phyloP scores from a whole-genome alignment of 2,113 vertebrate genomes.

The Corythoichthys haematopterus region DNA sequence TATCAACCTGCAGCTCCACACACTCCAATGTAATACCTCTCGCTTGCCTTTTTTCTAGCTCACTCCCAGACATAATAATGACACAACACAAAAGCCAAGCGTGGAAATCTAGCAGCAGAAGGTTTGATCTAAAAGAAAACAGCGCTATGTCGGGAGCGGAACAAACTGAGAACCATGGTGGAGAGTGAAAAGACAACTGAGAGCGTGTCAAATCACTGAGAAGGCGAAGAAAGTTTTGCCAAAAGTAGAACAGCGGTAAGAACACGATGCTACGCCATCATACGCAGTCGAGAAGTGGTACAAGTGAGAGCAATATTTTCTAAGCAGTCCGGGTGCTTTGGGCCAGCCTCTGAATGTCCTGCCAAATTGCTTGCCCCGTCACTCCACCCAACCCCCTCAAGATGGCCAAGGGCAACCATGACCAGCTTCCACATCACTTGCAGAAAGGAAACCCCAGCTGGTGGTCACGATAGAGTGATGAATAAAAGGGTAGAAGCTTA shows the following conservation, averaged over 20 bases:
- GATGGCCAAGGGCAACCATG: constrained; percentile 13
- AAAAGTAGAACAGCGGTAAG: background rate
- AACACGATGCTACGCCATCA: background rate
- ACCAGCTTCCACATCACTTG: constrained; percentile 22
- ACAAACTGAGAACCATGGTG: constrained; percentile 5
- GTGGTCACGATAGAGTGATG: constrained; percentile 3
- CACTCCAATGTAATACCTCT: constrained; percentile 25
- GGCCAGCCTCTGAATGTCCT: constrained; percentile 9
- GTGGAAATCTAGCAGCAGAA: constrained; percentile 20
- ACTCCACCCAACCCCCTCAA: background rate
- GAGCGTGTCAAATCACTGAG: background rate
- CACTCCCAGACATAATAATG: constrained; percentile 41
- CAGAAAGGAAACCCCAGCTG: constrained; percentile 35
- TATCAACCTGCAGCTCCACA: constrained; percentile 36
- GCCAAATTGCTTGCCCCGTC: constrained; percentile 18
- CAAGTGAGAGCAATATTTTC: background rate
- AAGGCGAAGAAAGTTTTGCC: constrained; percentile 12
- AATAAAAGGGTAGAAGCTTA: background rate
- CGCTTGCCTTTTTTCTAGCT: constrained; percentile 7
- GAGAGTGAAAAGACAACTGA: constrained; percentile 9
- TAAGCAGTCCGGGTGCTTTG: constrained; percentile 4
- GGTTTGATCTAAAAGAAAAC: constrained; percentile 38
- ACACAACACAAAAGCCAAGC: constrained; percentile 39
- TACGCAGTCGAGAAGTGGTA: constrained; percentile 3
- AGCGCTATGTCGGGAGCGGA: constrained; percentile 10